These are phyloP conservation scores for Cyrtorhinus lividipennis DNA, from an alignment of 1,140 invertebrate genomes.

Conservation along the genomic window DNA sequence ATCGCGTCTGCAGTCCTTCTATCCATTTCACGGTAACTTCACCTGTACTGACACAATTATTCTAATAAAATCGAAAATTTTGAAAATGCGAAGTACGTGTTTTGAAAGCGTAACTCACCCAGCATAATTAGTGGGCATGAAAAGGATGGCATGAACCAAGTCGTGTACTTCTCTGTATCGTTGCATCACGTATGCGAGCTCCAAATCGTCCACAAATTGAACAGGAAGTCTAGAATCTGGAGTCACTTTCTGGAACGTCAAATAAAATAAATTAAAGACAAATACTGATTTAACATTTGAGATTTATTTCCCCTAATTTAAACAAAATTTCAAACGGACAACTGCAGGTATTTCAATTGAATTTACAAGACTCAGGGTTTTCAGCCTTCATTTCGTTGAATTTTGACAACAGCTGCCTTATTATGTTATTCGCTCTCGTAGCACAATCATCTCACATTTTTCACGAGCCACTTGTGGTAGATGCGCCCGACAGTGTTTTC, in stretches of 20 bases:
- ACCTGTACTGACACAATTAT: slow-evolving; percentile 35
- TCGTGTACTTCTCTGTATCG: slow-evolving; percentile 94
- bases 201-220: slow-evolving; percentile 78
- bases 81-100: no score
- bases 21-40: slow-evolving; percentile 95
- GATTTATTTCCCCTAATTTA: no score
- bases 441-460: slow-evolving; percentile 43
- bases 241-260: slow-evolving; percentile 72
- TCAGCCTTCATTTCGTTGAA: no score
- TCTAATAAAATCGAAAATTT: no score
- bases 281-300: no score
- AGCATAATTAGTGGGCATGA: slow-evolving; percentile 95
- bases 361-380: no score
- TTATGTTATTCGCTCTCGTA: no score
- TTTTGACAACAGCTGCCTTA: no score
- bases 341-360: no score
- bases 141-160: slow-evolving; percentile 75
- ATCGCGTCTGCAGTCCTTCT: slow-evolving; percentile 76
- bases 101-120: slow-evolving; percentile 38
- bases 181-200: slow-evolving; percentile 92
- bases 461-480: slow-evolving; percentile 67
- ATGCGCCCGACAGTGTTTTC: slow-evolving; percentile 65
- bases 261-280: no score
- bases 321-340: no score
- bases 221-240: slow-evolving; percentile 80